Base-by-base conservation (phyloP, 1,140 invertebrate species). In the Scaptomyza montana region DNA sequence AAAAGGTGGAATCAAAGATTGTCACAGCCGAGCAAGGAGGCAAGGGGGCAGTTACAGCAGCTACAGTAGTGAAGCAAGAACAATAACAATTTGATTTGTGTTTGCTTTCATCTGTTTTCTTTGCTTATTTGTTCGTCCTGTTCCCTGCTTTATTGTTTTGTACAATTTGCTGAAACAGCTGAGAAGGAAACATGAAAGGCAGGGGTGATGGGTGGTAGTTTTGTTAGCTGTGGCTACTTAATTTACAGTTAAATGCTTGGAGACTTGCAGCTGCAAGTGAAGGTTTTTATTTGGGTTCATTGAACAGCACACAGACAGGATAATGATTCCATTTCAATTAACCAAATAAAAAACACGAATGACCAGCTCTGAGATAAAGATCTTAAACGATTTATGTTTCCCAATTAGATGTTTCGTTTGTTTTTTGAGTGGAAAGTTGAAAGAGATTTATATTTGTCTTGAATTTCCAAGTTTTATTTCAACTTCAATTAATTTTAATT, bases 21-120 rank as follows among this genome's bases (percentile, higher is more conserved):
- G 67, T 54, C 57, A 45, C 56, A 60, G 41, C 25, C 56, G 61
- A 72, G 75, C 71, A 61, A 45, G 33, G 10, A 65, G 67, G 39
- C 55, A 63, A 59, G 63, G 43, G 64, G 60, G 49, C 62, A 71
- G 69, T 50, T 21, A 45, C 3, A 7, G 16, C 16, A 16, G 16
- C 16, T 16, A 16, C 16, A 16, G 16, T 1, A 16, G 30, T 6
- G 30, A 41, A 47, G 6, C 56, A 73, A 25, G 49, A 70, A 74
- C 54, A 70, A 74, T 55, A 87, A 86, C 82, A 87, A 87, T 86
- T 86, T 86, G 78, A 82, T 87, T 87, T 68, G 30, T 86, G 78
- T 86, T 86, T 86, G 75, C 68, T 64, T 82, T 43, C 10, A 64
- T 71, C 64, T 63, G 72, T 36, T 76, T 77, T 72, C 51, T 77